Evolutionary conservation across 1,140 invertebrate species (phyloP).

Genomic region (Dreissena polymorpha): DNA sequence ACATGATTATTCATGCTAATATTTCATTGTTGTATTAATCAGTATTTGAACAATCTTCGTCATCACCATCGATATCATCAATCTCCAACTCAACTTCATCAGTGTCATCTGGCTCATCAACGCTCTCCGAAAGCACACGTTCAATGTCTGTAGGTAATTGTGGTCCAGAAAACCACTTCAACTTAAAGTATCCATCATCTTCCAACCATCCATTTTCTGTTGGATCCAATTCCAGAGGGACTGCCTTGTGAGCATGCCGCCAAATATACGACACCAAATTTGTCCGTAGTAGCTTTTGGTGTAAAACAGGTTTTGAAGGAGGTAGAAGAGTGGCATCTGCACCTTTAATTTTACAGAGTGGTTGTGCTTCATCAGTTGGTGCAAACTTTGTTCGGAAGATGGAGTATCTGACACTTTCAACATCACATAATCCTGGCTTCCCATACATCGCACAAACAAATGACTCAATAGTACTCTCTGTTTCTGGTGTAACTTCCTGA

Average conservation of each 20-base stretch:
- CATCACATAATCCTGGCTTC: not conserved
- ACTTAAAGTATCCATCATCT: not conserved
- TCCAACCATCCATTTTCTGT: conserved; percentile 10
- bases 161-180: conserved; percentile 27
- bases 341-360: conserved; percentile 23
- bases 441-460: conserved; percentile 39
- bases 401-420: conserved; percentile 16
- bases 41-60: conserved; percentile 36
- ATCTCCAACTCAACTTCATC: conserved; percentile 28
- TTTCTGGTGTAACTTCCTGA: not conserved
- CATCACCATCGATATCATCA: conserved; percentile 49
- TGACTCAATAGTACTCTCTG: not conserved
- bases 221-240: not conserved
- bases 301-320: conserved; percentile 10
- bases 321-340: conserved; percentile 38
- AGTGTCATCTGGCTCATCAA: conserved; percentile 50
- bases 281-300: conserved; percentile 1
- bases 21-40: conserved; percentile 40
- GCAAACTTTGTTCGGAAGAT: conserved; percentile 28
- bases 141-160: conserved; percentile 7
- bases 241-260: not conserved
- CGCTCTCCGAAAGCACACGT: conserved; percentile 31
- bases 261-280: conserved; percentile 25
- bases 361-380: conserved; percentile 13
- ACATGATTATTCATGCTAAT: conserved; percentile 17